Percentiles rank a stretch among this genome's conserved stretches.
Evolutionary conservation across 2,113 vertebrate genomes (phyloP).

Genomic region (Marmota flaviventris): DNA sequence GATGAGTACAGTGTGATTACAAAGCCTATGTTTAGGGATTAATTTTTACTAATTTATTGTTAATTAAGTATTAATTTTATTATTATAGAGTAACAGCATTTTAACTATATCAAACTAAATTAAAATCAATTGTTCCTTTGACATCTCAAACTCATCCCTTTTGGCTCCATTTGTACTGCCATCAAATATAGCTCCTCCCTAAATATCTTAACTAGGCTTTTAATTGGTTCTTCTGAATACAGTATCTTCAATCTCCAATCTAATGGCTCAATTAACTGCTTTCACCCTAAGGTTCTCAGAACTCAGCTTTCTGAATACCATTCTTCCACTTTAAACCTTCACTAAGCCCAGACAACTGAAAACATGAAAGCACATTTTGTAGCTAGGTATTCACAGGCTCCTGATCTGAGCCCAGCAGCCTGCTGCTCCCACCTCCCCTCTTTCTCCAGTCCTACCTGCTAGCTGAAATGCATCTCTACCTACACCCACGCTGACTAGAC

Average conservation of each 20-base stretch:
- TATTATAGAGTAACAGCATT: background rate
- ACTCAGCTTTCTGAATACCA: background rate
- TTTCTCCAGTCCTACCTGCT: background rate
- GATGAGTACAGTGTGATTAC: background rate
- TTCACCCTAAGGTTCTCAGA: background rate
- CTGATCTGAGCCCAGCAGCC: background rate
- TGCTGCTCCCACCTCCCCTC: background rate
- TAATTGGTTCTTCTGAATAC: background rate
- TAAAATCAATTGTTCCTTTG: background rate
- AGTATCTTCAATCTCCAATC: background rate
- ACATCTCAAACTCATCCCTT: background rate
- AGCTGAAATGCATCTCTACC: background rate
- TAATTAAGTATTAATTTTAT: constrained; percentile 26
- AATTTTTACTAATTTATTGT: constrained; percentile 35
- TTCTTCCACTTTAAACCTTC: background rate
- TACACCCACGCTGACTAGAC: background rate
- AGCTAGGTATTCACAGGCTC: background rate
- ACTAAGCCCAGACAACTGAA: background rate
- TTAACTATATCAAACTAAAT: constrained; percentile 3
- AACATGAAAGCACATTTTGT: background rate
- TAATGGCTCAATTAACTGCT: background rate
- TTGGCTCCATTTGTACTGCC: background rate
- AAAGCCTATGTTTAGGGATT: background rate
- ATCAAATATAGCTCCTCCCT: background rate
- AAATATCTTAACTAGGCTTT: background rate